Conservation (phyloP, 37 sponge, comb jelly and placozoan genomes). For the Crambe crambe region DNA sequence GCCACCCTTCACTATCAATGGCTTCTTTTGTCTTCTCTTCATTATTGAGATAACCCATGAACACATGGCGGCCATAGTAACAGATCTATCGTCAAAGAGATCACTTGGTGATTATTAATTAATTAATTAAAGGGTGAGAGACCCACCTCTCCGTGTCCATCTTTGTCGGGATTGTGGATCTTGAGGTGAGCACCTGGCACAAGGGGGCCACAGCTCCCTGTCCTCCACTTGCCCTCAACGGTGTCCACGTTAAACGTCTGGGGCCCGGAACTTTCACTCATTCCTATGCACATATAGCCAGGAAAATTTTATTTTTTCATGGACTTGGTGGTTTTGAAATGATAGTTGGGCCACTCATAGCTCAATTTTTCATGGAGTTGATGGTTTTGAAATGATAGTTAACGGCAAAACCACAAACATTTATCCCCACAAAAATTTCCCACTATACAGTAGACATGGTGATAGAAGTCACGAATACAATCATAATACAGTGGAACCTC, state of each 20-base stretch:
- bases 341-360: too few relatives aligned
- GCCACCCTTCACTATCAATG: conserved; percentile 90
- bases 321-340: too few relatives aligned
- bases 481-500: too few relatives aligned
- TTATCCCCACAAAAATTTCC: too few relatives aligned
- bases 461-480: too few relatives aligned
- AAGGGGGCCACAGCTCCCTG: conserved; percentile 67
- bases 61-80: conserved; percentile 82
- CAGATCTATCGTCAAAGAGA: conserved; percentile 50
- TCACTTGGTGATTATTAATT: not conserved
- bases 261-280: conserved; percentile 84
- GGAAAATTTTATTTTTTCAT: too few relatives aligned
- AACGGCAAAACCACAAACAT: too few relatives aligned
- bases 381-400: too few relatives aligned
- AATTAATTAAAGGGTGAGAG: not conserved
- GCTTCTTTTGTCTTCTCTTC: conserved; percentile 88
- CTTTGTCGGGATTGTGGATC: conserved; percentile 76
- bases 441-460: too few relatives aligned
- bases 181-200: conserved; percentile 64
- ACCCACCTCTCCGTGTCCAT: conserved; percentile 90
- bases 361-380: too few relatives aligned
- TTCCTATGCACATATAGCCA: conserved; percentile 72
- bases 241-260: conserved; percentile 43
- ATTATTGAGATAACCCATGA: conserved; percentile 92
- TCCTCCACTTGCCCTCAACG: conserved; percentile 53